phyloP scores from a whole-genome alignment of 2,113 vertebrate genomes.

The Tragelaphus strepsiceros region DNA sequence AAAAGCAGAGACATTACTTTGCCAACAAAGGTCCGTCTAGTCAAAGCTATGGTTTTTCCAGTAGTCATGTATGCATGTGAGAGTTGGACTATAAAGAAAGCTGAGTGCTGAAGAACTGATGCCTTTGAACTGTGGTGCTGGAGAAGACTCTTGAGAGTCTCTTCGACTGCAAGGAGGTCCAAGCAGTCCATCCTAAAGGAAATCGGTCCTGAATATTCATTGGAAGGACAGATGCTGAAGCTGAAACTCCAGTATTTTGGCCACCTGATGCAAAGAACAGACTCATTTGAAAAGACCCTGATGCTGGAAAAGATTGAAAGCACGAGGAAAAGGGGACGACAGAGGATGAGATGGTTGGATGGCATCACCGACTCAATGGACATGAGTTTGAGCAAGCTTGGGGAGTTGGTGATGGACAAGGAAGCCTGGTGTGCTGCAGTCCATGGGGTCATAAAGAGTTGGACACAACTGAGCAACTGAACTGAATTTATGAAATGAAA shows the following conservation, averaged over 20 bases:
- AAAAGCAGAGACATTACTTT: not conserved
- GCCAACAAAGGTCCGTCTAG: fast-evolving
- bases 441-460: not conserved
- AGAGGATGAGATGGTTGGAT: not conserved
- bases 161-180: not conserved
- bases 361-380: not conserved
- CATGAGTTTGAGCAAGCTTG: not conserved
- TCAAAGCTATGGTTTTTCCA: not conserved
- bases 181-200: not conserved
- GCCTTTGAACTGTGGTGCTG: not conserved
- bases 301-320: not conserved
- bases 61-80: not conserved
- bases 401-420: not conserved
- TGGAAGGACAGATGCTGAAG: not conserved
- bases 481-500: not conserved
- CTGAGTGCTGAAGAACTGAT: not conserved
- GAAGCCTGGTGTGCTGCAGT: not conserved
- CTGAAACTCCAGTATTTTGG: not conserved
- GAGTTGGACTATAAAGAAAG: not conserved
- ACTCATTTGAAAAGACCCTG: not conserved
- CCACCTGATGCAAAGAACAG: not conserved
- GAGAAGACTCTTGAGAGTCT: not conserved
- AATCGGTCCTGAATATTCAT: not conserved
- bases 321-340: not conserved
- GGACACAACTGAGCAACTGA: not conserved